Evolutionary conservation across 2,888 invertebrate genomes (phyloP), one percentile per base, ranked within the genome.

Genomic region (Tanypteryx hageni): DNA sequence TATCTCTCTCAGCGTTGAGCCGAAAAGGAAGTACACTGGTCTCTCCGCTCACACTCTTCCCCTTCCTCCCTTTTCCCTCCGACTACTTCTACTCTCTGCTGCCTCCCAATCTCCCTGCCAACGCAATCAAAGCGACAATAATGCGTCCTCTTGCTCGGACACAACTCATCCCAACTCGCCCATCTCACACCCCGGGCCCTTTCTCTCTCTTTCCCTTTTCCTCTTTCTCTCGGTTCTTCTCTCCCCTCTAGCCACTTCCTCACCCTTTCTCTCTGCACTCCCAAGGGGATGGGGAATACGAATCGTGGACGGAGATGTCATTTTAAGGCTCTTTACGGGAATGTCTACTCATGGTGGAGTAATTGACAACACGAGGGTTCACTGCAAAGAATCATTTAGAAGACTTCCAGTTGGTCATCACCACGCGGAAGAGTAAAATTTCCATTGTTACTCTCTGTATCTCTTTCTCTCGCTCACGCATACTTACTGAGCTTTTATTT

Each of bases 11-110:
- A 58, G 59, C 27, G 44, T 85, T 56, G 64, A 1, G 16, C 64
- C 59, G 61, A 68, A 44, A 89, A 89, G 44, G 89, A 44, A 68
- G 44, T 56, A 57, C 18, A 44, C 83, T 31, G n/a, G 57, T 68
- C 89, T 31, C 86, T 82, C 82, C 31, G 44, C 56, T 64, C n/a
- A 64, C 89, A 13, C 31, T 44, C 58, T 31, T 64, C 68, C 64
- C 89, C 31, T 89, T 44, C 61, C 89, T 89, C 31, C 89, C 56
- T 44, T 57, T 18, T 27, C 76, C 84, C 18, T 84, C 83, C 13
- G 7, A 27, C 44, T 59, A 56, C 64, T 16, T 0, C 64, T n/a
- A 7, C 64, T 11, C 64, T 11, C 64, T n/a, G 11, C 64, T 11
- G 16, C 13, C 57, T 16, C 16, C 83, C n/a, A 57, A 57, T 16